Base-by-base conservation (phyloP, 1,140 invertebrate genomes). In the Cydia amplana region DNA sequence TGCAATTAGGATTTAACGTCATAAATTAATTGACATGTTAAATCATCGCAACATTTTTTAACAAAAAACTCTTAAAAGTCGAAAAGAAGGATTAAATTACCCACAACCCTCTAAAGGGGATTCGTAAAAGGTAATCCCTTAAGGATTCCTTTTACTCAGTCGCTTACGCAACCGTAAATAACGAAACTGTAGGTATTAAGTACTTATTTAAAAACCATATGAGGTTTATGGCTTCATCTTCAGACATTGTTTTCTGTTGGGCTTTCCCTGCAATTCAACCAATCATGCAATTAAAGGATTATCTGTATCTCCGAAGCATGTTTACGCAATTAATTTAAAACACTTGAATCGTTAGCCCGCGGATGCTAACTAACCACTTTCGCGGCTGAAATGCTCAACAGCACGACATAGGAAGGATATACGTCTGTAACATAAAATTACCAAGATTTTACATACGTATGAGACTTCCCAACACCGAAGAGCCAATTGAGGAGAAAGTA, bases 401-500 rank as follows among this genome's bases (percentile, higher is more conserved):
- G 18, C 55, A 60, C 55, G 55, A 60, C 55, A 51, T 51, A n/a
- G n/a, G 49, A n/a, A 51, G 49, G n/a, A 51, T 51, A 51, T 23
- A 23, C 6, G 10, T 18, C 9, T 60, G 9, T 18, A 23, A 60
- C 55, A 60, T 60, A 60, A 60, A 60, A 23, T 60, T 60, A 60
- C 18, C 20, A 60, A 60, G 18, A 60, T 20, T 60, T 60, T 60
- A 60, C 55, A 60, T 60, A 60, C 55, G 20, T 12, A 60, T 60
- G 55, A 60, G 18, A 60, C 55, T n/a, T 20, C 18, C 51, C n/a
- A 55, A 55, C 51, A 10, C 55, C 20, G 55, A 60, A 60, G 55
- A 60, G 18, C 55, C n/a, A 18, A 55, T 60, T 60, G 55, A 60
- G 55, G 55, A 60, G 55, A 60, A 60, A 60, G 55, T 60, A n/a